Evolutionary conservation across 2,888 invertebrate species (phyloP).

Genomic region (Morpho achilles): DNA sequence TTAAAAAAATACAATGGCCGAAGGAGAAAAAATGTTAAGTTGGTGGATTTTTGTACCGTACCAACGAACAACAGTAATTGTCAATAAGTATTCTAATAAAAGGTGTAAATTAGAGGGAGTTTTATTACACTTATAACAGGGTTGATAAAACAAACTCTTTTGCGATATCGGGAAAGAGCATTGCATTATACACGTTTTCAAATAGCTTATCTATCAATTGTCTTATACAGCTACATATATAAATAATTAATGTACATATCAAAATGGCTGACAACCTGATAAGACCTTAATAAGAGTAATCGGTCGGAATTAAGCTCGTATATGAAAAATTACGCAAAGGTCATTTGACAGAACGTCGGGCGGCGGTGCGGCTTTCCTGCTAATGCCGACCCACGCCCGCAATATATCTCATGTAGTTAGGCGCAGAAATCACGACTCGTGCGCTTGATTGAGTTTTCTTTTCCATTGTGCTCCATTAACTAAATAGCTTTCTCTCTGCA

Average conservation of each 20-base stretch:
- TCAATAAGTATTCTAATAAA: too few species aligned
- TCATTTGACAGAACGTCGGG: conserved; percentile 49
- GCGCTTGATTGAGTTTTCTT: conserved; percentile 75
- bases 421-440: conserved; percentile 73
- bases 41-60: too few species aligned
- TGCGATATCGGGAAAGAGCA: too few species aligned
- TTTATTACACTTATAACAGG: too few species aligned
- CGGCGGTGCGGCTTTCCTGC: conserved; percentile 56
- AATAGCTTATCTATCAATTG: neutral
- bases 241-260: neutral
- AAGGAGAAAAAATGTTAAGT: too few species aligned
- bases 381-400: conserved; percentile 62
- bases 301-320: conserved; percentile 50
- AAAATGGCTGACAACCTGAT: neutral
- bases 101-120: too few species aligned
- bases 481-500: conserved; percentile 66
- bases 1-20: too few species aligned
- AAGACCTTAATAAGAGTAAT: conserved; percentile 27
- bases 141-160: too few species aligned
- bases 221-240: neutral
- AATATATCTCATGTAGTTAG: conserved; percentile 73
- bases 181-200: neutral
- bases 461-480: conserved; percentile 74
- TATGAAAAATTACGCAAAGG: conserved; percentile 59
- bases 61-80: too few species aligned